These are phyloP conservation scores for Anarhynchus alexandrinus DNA, from an alignment of 2,113 vertebrate genomes.

Conservation along the genomic window DNA sequence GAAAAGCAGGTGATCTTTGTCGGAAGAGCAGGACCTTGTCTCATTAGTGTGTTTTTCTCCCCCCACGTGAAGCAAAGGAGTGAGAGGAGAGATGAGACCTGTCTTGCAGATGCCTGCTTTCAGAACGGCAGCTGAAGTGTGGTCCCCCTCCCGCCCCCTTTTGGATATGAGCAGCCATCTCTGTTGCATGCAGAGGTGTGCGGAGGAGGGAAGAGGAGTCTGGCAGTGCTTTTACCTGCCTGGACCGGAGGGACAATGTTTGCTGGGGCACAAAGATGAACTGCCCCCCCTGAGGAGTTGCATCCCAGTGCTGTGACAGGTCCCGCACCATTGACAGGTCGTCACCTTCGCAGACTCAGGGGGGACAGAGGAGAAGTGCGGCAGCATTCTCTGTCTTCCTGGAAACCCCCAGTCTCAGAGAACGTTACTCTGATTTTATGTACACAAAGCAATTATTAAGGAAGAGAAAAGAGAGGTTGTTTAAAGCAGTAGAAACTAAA, in stretches of 20 bases:
- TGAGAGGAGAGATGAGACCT: background rate
- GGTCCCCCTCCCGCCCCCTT: background rate
- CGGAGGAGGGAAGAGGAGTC: background rate
- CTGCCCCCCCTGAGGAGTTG: background rate
- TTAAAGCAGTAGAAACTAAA: constrained; percentile 14
- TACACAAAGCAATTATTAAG: constrained; percentile 31
- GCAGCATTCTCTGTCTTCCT: background rate
- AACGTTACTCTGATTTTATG: background rate
- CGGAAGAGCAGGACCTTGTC: background rate
- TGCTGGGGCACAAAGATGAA: background rate
- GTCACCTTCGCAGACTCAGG: background rate
- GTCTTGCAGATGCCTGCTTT: background rate
- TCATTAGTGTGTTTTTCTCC: background rate
- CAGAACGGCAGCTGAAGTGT: background rate
- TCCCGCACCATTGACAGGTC: rapidly evolving
- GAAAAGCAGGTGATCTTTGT: background rate
- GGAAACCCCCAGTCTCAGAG: background rate
- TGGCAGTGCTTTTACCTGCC: background rate
- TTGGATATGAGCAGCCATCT: background rate
- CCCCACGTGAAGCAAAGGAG: background rate
- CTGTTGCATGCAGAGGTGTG: background rate
- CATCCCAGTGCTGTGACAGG: background rate
- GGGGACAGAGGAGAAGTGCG: background rate
- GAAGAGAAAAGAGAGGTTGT: constrained; percentile 15
- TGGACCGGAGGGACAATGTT: background rate